These are phyloP conservation scores for Campoletis sonorensis DNA, from an alignment of 1,140 invertebrate genomes.

Conservation along the genomic window DNA sequence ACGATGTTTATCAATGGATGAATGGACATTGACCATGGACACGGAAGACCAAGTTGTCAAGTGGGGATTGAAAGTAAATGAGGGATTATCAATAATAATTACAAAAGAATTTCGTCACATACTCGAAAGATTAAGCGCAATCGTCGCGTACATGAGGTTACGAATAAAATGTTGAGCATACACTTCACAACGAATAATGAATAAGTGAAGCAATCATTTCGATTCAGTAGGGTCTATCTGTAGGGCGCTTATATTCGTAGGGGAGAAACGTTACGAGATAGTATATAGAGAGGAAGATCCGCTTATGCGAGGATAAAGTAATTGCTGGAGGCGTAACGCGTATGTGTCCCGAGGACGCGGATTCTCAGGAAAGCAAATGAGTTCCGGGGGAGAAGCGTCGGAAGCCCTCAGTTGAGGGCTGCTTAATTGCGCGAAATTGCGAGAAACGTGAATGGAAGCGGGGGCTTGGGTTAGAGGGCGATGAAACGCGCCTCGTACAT, in stretches of 20 bases:
- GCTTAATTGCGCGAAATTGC: slow-evolving; percentile 39
- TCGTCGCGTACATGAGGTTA: not conserved
- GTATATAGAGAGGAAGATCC: slow-evolving; percentile 14
- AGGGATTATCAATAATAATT: too few relatives aligned
- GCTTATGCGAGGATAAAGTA: slow-evolving; percentile 27
- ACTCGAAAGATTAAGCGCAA: not conserved
- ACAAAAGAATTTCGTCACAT: not conserved
- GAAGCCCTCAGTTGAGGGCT: slow-evolving; percentile 24
- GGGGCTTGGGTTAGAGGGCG: not conserved
- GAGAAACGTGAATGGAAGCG: slow-evolving; percentile 11
- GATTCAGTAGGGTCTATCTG: not conserved
- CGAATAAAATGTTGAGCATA: not conserved
- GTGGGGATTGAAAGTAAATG: too few relatives aligned
- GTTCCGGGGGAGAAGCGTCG: slow-evolving; percentile 6
- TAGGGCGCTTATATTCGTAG: not conserved
- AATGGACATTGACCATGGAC: too few relatives aligned
- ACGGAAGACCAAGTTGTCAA: too few relatives aligned
- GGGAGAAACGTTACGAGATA: slow-evolving; percentile 1
- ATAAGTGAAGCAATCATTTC: not conserved
- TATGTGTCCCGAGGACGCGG: slow-evolving; percentile 17
- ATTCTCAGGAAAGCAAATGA: slow-evolving; percentile 15
- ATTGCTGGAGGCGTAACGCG: slow-evolving; percentile 28
- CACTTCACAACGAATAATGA: not conserved
- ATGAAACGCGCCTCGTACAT: slow-evolving; percentile 20
- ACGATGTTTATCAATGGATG: too few relatives aligned